A percentile compares a stretch with the other conserved stretches of the same genome.
These are phyloP conservation scores for Spinus pinus DNA, from an alignment of 2,797 vertebrate genomes.

Conservation along the genomic window DNA sequence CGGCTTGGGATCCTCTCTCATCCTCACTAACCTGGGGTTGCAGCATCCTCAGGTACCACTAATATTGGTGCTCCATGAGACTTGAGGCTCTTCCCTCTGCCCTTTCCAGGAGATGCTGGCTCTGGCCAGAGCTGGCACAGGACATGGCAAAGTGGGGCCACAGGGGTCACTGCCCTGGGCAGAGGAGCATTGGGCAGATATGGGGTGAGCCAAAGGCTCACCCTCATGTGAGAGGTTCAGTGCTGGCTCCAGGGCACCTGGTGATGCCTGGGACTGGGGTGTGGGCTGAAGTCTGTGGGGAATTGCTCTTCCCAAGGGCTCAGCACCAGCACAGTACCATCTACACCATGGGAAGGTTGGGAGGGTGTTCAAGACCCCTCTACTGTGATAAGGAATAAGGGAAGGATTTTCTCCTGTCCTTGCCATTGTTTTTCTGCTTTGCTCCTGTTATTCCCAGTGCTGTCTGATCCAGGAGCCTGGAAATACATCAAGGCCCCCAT, in stretches of 20 bases:
- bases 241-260: not conserved
- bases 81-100: not conserved
- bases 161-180: fast-evolving
- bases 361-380: not conserved
- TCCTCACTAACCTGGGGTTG: not conserved
- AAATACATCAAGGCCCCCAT: not conserved
- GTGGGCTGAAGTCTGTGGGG: not conserved
- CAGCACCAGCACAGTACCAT: not conserved
- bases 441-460: fast-evolving
- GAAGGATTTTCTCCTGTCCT: not conserved
- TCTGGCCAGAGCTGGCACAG: not conserved
- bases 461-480: not conserved
- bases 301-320: not conserved
- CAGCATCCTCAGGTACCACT: not conserved
- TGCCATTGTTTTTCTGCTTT: not conserved
- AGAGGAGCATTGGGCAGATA: not conserved
- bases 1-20: fast-evolving
- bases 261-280: not conserved
- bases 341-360: not conserved
- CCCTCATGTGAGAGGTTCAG: fast-evolving
- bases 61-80: not conserved
- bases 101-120: not conserved
- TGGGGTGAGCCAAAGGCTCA: not conserved
- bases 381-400: fast-evolving
- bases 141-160: not conserved